Evolutionary conservation across 2,797 vertebrate genomes (phyloP).

Genomic region (Tenualosa ilisha): DNA sequence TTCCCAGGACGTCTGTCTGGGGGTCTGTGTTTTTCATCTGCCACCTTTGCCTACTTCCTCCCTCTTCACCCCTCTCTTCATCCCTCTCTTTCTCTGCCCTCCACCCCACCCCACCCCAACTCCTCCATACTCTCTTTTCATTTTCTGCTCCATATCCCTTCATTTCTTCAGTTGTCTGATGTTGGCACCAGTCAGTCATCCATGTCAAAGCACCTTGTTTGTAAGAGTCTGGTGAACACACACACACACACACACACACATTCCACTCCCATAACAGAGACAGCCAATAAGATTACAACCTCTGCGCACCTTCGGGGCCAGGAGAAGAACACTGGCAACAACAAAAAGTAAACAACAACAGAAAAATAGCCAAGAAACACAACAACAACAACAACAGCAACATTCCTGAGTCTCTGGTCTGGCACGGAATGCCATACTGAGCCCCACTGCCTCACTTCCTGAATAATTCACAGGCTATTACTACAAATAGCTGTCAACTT

Average conservation of each 20-base stretch:
- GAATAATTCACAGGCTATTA: constrained; percentile 22
- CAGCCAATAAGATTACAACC: constrained; percentile 21
- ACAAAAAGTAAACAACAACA: constrained; percentile 52
- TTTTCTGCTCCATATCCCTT: not conserved
- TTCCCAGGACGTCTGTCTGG: constrained; percentile 4
- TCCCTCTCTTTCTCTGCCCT: not conserved
- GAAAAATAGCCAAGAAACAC: constrained; percentile 29
- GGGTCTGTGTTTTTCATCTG: not conserved
- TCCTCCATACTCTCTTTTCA: not conserved
- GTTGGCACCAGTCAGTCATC: constrained; percentile 12
- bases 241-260: constrained; percentile 44
- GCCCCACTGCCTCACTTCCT: not conserved
- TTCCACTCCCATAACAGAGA: constrained; percentile 37
- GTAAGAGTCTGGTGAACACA: constrained; percentile 2
- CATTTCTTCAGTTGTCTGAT: not conserved
- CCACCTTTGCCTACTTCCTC: not conserved
- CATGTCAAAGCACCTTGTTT: not conserved
- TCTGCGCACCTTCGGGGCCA: not conserved
- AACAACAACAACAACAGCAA: not conserved
- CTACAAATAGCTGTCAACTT: not conserved
- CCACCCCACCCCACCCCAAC: not conserved
- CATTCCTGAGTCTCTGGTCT: constrained; percentile 16
- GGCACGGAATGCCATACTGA: not conserved
- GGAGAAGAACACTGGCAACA: constrained; percentile 32
- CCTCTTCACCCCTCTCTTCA: not conserved